These are phyloP conservation scores for Dendronephthya gigantea DNA, from an alignment of 64 coral and sea anemone species.

Conservation along the genomic window DNA sequence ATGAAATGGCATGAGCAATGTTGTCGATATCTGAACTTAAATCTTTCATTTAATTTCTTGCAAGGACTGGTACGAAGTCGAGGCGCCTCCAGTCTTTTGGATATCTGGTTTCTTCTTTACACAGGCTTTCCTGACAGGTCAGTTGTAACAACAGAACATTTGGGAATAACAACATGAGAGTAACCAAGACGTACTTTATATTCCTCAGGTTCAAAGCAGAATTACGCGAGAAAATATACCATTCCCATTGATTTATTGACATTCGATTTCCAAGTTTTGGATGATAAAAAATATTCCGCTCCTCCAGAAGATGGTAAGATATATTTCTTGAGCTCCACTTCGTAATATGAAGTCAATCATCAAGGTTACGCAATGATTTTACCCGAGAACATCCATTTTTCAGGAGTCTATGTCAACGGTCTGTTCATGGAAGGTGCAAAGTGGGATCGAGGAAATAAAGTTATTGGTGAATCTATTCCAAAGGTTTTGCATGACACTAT, in stretches of 20 bases:
- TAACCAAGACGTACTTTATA: background rate
- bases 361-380: background rate
- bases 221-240: slow-evolving; percentile 92
- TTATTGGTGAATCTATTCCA: slow-evolving; percentile 76
- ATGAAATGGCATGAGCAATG: too few relatives aligned
- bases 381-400: background rate
- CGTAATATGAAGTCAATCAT: background rate
- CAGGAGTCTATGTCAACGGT: slow-evolving; percentile 73
- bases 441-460: slow-evolving; percentile 65
- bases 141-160: background rate
- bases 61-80: slow-evolving; percentile 90
- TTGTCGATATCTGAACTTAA: background rate
- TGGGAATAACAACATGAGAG: background rate
- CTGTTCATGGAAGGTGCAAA: slow-evolving; percentile 86
- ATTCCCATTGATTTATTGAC: slow-evolving; percentile 88
- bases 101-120: slow-evolving; percentile 96
- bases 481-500: slow-evolving; percentile 70
- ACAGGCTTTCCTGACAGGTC: slow-evolving; percentile 87
- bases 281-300: slow-evolving; percentile 69
- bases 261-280: slow-evolving; percentile 77
- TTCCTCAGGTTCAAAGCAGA: slow-evolving; percentile 60
- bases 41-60: background rate
- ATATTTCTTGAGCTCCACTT: background rate
- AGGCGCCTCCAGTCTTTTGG: slow-evolving; percentile 82
- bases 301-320: slow-evolving; percentile 61